Conservation (phyloP, 2,797 vertebrate genomes). For the Fistularia tabacaria region DNA sequence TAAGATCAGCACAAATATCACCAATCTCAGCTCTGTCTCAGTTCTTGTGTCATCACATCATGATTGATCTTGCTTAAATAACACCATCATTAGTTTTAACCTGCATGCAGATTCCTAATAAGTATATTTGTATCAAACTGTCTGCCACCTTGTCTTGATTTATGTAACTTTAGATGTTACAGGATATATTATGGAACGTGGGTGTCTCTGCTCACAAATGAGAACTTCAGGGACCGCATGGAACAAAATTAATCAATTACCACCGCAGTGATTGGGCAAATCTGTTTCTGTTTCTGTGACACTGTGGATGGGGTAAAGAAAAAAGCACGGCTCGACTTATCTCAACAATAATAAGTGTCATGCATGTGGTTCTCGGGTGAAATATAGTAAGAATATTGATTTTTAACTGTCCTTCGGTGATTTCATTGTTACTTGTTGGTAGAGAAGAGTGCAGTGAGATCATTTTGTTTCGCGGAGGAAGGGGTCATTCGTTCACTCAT, state of each 20-base stretch:
- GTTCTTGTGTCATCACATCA: conserved; percentile 5
- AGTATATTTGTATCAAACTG: conserved; percentile 39
- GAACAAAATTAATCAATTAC: conserved; percentile 12
- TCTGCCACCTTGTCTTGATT: conserved; percentile 43
- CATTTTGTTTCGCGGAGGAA: conserved; percentile 35
- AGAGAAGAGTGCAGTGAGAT: conserved; percentile 50
- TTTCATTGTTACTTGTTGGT: conserved; percentile 43
- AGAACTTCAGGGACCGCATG: conserved; percentile 10
- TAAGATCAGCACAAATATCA: conserved; percentile 19
- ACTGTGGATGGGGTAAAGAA: no score
- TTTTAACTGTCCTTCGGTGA: conserved; percentile 41
- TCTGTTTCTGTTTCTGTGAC: conserved; percentile 5
- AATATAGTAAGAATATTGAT: conserved; percentile 52
- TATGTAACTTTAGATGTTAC: conserved; percentile 44
- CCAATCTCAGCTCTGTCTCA: conserved; percentile 5
- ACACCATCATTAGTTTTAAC: conserved; percentile 43
- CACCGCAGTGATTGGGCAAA: background rate
- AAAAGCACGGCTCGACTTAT: no score
- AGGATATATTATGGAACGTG: conserved; percentile 12
- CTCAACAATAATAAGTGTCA: background rate
- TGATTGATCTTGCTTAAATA: conserved; percentile 65
- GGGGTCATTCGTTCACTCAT: conserved; percentile 4
- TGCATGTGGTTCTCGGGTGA: conserved; percentile 32
- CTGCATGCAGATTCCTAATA: conserved; percentile 42
- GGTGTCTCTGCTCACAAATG: conserved; percentile 20